Conservation (phyloP, 1,140 invertebrate genomes). For the Drosophila mauritiana region DNA sequence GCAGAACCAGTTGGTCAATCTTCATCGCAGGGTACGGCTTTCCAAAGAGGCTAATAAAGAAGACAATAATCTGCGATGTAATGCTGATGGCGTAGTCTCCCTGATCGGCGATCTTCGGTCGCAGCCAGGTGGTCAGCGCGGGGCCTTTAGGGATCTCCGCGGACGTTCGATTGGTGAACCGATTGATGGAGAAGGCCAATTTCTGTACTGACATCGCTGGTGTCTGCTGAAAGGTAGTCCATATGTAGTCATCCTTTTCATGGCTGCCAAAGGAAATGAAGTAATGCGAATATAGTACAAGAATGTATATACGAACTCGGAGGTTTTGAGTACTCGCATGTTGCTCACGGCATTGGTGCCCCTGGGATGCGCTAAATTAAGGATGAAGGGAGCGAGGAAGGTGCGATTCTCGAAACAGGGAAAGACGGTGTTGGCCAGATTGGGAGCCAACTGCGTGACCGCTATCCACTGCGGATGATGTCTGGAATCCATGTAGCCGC, state of each 20-base stretch:
- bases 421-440: conserved; percentile 9
- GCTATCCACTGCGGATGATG: conserved; percentile 1
- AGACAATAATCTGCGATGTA: not conserved
- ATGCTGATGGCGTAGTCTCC: not conserved
- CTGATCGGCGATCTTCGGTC: not conserved
- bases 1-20: conserved; percentile 6
- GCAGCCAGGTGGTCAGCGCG: not conserved
- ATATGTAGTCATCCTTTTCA: not conserved
- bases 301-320: not conserved
- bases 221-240: conserved; percentile 3
- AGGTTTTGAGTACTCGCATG: not conserved
- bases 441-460: conserved; percentile 3
- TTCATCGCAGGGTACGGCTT: not conserved
- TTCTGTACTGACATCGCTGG: not conserved
- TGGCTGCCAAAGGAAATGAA: not conserved
- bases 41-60: not conserved
- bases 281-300: not conserved
- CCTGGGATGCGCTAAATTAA: not conserved
- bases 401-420: conserved; percentile 9
- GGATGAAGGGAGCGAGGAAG: not conserved
- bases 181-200: conserved; percentile 9
- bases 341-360: conserved; percentile 6
- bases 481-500: not conserved
- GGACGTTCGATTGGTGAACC: not conserved
- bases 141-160: not conserved